Base-by-base conservation (phyloP, 2,113 vertebrate genomes). In the Dicerorhinus sumatrensis region DNA sequence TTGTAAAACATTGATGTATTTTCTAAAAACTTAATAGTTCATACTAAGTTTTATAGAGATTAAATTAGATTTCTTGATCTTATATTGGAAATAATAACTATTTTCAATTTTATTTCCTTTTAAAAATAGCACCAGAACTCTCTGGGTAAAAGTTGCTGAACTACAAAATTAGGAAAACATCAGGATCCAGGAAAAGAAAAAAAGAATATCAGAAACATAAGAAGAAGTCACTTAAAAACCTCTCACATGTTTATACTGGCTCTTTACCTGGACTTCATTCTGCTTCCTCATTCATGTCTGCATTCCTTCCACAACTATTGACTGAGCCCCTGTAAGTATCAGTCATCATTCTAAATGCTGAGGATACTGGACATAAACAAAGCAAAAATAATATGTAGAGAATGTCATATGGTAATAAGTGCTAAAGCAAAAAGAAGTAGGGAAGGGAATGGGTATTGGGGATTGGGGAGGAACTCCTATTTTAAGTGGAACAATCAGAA, bases 71-170 rank as follows among this genome's bases (percentile, higher is more conserved):
- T 48, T 2, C 51, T 95, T 91, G 31, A 1, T 46, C 1, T 76
- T 70, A 67, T 73, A 51, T 31, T 48, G 27, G 65, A 70, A 87
- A 82, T 76, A 79, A 65, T 65, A 86, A 81, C 42, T 82, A 29
- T 48, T 69, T 97, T 69, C 20, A 39, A 58, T 77, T 56, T 96
- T 91, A 88, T 29, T 83, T 29, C 3, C 9, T 76, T 91, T 90
- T 20, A 70, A 42, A 81, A 96, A 62, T 69, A 93, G 23, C 4
- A 48, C 39, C 13, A 95, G 31, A 73, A 82, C 5, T 80, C 48
- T 72, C 70, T 60, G 58, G 11, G 48, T 79, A 77, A 48, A 75
- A 79, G 13, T 39, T 80, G 46, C 17, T 60, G 14, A 94, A 82
- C 42, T 79, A 63, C 3, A 56, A 70, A 63, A 70, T 91, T 54